These are phyloP conservation scores for Steinernema hermaphroditum DNA, from an alignment of 2,888 invertebrate genomes.

Conservation along the genomic window DNA sequence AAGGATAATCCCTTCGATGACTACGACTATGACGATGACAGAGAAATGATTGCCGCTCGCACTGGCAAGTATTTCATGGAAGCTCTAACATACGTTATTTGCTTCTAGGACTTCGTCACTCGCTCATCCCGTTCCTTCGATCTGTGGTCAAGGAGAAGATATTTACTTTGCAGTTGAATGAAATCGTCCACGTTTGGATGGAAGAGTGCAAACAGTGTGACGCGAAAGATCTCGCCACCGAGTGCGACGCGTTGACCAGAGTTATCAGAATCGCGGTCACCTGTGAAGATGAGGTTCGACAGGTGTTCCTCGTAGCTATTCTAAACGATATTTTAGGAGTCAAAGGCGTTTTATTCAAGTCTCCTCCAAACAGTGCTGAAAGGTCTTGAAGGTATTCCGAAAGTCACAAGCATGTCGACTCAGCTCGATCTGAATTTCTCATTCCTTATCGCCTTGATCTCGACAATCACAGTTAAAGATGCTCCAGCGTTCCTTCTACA, in stretches of 20 bases:
- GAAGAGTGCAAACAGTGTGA: background rate
- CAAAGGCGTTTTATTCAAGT: background rate
- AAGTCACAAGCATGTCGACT: background rate
- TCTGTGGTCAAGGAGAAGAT: background rate
- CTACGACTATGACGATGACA: constrained; percentile 20
- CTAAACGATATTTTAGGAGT: background rate
- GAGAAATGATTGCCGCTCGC: background rate
- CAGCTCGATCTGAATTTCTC: background rate
- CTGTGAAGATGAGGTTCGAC: background rate
- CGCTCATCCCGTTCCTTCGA: background rate
- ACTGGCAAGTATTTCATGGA: background rate
- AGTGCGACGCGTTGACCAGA: constrained; percentile 4
- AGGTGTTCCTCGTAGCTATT: background rate
- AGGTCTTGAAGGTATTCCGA: background rate
- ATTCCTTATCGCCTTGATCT: constrained; percentile 11
- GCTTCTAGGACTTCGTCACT: background rate
- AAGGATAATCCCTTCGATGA: constrained; percentile 22
- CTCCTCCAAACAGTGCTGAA: background rate
- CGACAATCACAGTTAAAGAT: background rate
- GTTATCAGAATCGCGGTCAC: background rate
- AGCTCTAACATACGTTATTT: background rate
- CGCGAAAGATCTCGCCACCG: background rate
- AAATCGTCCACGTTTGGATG: constrained; percentile 5
- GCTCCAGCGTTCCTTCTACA: background rate
- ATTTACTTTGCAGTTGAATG: background rate